phyloP scores from a whole-genome alignment of 2,797 vertebrate species.

The Takifugu ocellatus region DNA sequence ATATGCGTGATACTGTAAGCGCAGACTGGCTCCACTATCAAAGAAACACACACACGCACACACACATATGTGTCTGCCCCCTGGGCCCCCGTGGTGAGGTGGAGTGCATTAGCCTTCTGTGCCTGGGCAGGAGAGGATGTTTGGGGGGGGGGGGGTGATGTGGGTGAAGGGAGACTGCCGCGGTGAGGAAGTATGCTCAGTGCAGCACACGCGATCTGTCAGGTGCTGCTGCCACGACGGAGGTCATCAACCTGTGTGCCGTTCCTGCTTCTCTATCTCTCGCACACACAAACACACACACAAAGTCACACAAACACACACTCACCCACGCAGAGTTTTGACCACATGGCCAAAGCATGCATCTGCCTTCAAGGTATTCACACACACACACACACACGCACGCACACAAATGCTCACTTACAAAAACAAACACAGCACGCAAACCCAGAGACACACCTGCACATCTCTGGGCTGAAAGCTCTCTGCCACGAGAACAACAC shows the following conservation, averaged over 20 bases:
- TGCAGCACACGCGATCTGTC: slow-evolving; percentile 65
- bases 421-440: slow-evolving; percentile 64
- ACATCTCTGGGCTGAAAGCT: slow-evolving; percentile 17
- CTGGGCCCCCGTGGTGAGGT: slow-evolving; percentile 52
- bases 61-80: slow-evolving; percentile 37
- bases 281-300: slow-evolving; percentile 19
- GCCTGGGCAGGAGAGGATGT: slow-evolving; percentile 55
- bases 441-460: slow-evolving; percentile 49
- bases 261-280: slow-evolving; percentile 7
- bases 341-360: slow-evolving; percentile 48
- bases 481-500: slow-evolving; percentile 9
- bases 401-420: slow-evolving; percentile 54
- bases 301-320: slow-evolving; percentile 4
- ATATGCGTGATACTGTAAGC: slow-evolving; percentile 66
- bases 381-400: slow-evolving; percentile 43
- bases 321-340: slow-evolving; percentile 21
- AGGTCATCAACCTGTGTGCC: slow-evolving; percentile 50
- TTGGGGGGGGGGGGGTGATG: slow-evolving; percentile 9
- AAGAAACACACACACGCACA: slow-evolving; percentile 46
- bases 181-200: slow-evolving; percentile 52
- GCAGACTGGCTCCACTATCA: slow-evolving; percentile 39
- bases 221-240: slow-evolving; percentile 60
- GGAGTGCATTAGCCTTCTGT: slow-evolving; percentile 69
- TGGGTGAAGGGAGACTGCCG: slow-evolving; percentile 23
- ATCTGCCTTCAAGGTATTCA: slow-evolving; percentile 50